A percentile compares a stretch with the other conserved stretches of the same genome.
Conservation (phyloP, 2,113 vertebrate genomes). For the Cavia porcellus region DNA sequence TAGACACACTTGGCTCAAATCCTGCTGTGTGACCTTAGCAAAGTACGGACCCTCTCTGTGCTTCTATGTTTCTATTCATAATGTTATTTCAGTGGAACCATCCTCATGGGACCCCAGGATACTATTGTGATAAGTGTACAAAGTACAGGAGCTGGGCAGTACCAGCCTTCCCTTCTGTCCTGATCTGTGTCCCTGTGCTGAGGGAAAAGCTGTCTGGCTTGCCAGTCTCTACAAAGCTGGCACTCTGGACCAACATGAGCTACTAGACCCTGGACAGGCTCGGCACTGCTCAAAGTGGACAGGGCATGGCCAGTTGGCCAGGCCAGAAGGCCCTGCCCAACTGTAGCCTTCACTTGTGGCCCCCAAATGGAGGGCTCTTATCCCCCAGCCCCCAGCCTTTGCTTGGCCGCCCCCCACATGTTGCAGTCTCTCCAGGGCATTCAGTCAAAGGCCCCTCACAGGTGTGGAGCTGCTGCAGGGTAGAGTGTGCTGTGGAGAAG, state of each 20-base stretch:
- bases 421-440: not conserved
- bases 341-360: not conserved
- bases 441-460: not conserved
- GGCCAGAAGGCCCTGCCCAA: not conserved
- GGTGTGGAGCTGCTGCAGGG: too few species aligned
- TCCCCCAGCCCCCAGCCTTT: not conserved
- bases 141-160: too few species aligned
- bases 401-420: rapidly evolving
- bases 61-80: not conserved
- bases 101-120: rapidly evolving
- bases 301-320: not conserved
- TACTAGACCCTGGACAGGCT: not conserved
- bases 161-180: not conserved
- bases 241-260: not conserved
- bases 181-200: rapidly evolving
- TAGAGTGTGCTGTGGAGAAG: not conserved
- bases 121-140: too few species aligned
- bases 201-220: not conserved
- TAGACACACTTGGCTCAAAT: not conserved
- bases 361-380: not conserved
- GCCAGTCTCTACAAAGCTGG: not conserved
- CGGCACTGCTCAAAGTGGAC: not conserved
- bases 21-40: slow-evolving; percentile 24
- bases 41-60: not conserved
- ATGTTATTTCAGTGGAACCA: rapidly evolving